phyloP scores from a whole-genome alignment of 2,113 vertebrate species.

The Clinocottus analis region DNA sequence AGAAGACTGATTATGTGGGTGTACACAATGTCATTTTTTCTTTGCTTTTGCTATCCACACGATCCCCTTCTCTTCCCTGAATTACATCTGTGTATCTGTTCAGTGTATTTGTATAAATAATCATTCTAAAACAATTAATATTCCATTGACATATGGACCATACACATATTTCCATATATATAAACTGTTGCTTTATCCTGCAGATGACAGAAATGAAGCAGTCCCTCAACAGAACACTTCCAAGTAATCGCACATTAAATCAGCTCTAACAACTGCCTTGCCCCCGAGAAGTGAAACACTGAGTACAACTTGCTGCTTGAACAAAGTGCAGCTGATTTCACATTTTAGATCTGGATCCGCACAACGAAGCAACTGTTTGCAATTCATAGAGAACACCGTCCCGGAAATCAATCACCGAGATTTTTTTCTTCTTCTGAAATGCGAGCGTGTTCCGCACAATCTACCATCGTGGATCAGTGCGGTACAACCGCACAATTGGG shows the following conservation, averaged over 20 bases:
- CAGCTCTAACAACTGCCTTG: constrained; percentile 34
- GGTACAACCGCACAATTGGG: background rate
- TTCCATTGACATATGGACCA: constrained; percentile 5
- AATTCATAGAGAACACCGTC: constrained; percentile 36
- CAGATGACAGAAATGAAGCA: background rate
- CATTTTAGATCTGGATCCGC: constrained; percentile 31
- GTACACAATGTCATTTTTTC: background rate
- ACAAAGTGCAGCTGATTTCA: constrained; percentile 29
- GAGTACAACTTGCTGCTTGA: constrained; percentile 10
- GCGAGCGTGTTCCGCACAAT: background rate
- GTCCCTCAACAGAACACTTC: constrained; percentile 2
- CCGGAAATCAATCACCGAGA: constrained; percentile 26
- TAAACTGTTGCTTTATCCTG: constrained; percentile 4
- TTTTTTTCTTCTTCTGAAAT: constrained; percentile 13
- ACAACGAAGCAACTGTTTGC: constrained; percentile 33
- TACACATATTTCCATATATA: constrained; percentile 7
- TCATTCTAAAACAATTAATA: background rate
- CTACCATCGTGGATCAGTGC: background rate
- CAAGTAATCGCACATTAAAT: constrained; percentile 45
- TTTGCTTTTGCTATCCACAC: constrained; percentile 19
- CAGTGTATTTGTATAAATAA: background rate
- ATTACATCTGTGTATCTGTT: background rate
- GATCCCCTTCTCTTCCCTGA: constrained; percentile 4
- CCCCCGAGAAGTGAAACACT: background rate
- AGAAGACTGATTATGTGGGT: constrained; percentile 54